Conservation (phyloP, 2,797 vertebrate genomes). For the Mormyrops boulengeri region DNA sequence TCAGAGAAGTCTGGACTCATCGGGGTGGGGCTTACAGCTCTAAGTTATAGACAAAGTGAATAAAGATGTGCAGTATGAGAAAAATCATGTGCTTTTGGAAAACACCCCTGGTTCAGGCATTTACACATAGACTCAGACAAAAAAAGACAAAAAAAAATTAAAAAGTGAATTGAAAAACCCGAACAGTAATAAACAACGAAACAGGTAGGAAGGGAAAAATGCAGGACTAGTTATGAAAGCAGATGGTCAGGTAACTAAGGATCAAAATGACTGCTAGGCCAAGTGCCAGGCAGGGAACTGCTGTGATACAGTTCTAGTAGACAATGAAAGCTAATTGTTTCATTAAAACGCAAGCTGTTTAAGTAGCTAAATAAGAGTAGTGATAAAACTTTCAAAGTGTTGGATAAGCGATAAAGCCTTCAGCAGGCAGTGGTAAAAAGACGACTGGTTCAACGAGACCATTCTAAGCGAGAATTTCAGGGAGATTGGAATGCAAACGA, state of each 20-base stretch:
- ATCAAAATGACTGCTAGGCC: background rate
- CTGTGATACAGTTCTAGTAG: background rate
- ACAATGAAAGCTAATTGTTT: background rate
- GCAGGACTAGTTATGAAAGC: background rate
- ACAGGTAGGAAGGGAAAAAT: background rate
- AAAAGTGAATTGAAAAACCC: background rate
- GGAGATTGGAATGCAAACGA: background rate
- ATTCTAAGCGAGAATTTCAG: background rate
- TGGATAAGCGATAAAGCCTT: background rate
- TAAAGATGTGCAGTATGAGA: background rate
- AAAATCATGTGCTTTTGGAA: background rate
- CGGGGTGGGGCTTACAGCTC: background rate
- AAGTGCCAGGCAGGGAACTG: background rate
- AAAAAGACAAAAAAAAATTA: background rate
- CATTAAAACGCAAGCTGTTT: slow-evolving; percentile 8
- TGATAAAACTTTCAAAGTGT: background rate
- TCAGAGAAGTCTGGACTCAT: background rate
- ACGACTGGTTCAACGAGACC: background rate
- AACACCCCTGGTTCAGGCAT: background rate
- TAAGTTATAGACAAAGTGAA: background rate
- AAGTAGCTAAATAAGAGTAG: background rate
- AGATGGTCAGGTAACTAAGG: background rate
- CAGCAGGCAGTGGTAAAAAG: background rate
- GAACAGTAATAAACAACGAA: background rate
- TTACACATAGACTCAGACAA: background rate